phyloP scores from a whole-genome alignment of 92 coral and sea anemone genomes.

The Hydrozoanthus gracilis region DNA sequence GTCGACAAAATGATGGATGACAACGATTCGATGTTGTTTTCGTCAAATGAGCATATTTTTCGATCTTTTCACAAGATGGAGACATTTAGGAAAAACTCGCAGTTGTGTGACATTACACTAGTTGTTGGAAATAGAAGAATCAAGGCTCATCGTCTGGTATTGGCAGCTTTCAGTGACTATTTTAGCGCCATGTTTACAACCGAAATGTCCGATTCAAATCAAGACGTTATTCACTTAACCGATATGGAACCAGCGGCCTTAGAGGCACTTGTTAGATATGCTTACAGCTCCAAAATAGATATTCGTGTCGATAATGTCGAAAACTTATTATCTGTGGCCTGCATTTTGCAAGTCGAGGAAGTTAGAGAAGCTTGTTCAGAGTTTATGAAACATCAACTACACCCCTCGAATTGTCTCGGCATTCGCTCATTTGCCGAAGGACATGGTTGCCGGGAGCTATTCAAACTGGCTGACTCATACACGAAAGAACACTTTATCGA shows the following conservation, averaged over 20 bases:
- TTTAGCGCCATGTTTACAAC: slow-evolving; percentile 98
- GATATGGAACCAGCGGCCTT: slow-evolving; percentile 96
- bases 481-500: slow-evolving; percentile 95
- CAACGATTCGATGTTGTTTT: slow-evolving; percentile 72
- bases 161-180: slow-evolving; percentile 98
- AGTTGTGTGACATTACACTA: slow-evolving; percentile 91
- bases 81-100: slow-evolving; percentile 78
- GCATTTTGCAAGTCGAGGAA: slow-evolving; percentile 93
- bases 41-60: slow-evolving; percentile 67
- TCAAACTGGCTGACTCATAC: slow-evolving; percentile 81
- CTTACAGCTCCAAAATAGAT: slow-evolving; percentile 90
- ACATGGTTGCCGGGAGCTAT: slow-evolving; percentile 89
- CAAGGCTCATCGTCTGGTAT: slow-evolving; percentile 89
- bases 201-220: slow-evolving; percentile 88
- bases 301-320: slow-evolving; percentile 97
- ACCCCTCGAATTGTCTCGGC: slow-evolving; percentile 93
- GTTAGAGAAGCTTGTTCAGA: slow-evolving; percentile 93
- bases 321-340: slow-evolving; percentile 88
- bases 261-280: slow-evolving; percentile 84
- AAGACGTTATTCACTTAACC: slow-evolving; percentile 75
- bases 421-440: slow-evolving; percentile 98
- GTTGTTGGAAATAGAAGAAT: slow-evolving; percentile 87
- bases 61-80: slow-evolving; percentile 87
- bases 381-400: slow-evolving; percentile 97
- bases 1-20: slow-evolving; percentile 66